Base-by-base conservation (phyloP, 1,140 invertebrate species). In the Geopemphigus sp. region DNA sequence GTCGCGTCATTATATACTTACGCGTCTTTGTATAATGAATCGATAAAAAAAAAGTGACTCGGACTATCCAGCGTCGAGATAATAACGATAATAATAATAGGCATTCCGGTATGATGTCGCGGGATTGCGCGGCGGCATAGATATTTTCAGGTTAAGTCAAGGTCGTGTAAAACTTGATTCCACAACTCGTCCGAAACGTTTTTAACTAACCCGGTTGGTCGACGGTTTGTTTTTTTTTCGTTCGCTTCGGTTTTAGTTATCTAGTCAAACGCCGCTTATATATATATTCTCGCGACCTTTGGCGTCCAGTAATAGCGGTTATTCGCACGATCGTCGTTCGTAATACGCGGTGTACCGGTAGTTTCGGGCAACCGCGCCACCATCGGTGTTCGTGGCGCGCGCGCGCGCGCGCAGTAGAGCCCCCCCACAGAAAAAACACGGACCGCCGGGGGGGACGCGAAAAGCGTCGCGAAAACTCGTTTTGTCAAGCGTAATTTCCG, bases 151-250 rank as follows among this genome's bases (percentile, higher is more conserved):
- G 39, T 50, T 63, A 22, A 78, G n/a, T 59, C 57, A 78, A 78
- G 56, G 74, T 63, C 39, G 10, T n/a, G n/a, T 45, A 63, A 72
- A 78, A 78, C 74, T 63, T n/a, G 57, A 63, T 63, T 78, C n/a
- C 54, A 63, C 19, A 78, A 78, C 74, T 63, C 26, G 39, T 53
- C 74, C 74, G 50, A 61, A 78, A 47, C n/a, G 63, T 47, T 29
- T 61, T 22, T 8, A 29, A 19, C 15, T 78, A 78, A 29, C 57
- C 53, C 0, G 56, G 32, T 61, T 78, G 63, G n/a, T n/a, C n/a
- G n/a, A n/a, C n/a, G n/a, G 53, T 2, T 45, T 47, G 11, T 39
- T 39, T 3, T 50, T 50, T 54, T 72, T 54, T 53, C 6, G 4
- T 39, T 8, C 22, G 26, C 15, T 29, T 2, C 14, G 19, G 50